phyloP scores from a whole-genome alignment of 1,140 invertebrate genomes.

The Trichoplusia ni region DNA sequence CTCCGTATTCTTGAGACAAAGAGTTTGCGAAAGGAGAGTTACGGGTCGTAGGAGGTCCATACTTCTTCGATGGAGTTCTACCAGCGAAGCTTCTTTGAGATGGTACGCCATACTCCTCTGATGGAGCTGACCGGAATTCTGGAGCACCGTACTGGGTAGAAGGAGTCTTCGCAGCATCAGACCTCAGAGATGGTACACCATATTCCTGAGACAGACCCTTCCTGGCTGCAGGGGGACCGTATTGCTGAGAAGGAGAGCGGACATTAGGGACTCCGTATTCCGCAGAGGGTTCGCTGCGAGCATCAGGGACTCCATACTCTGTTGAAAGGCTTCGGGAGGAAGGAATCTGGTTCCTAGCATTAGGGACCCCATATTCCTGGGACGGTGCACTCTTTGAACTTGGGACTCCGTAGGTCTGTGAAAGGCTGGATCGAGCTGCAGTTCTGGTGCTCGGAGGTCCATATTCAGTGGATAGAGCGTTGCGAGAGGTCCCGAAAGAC shows the following conservation, averaged over 20 bases:
- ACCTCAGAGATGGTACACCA: conserved; percentile 20
- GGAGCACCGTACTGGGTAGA: conserved; percentile 44
- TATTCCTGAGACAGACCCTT: conserved; percentile 44
- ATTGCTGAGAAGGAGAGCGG: conserved; percentile 41
- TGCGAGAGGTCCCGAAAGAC: conserved; percentile 32
- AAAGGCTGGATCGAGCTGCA: conserved; percentile 32
- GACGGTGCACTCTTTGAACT: conserved; percentile 31
- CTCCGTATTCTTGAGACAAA: conserved; percentile 48
- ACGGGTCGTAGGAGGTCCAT: conserved; percentile 39
- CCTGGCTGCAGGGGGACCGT: conserved; percentile 41
- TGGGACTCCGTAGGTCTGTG: conserved; percentile 45
- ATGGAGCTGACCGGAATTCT: conserved; percentile 48
- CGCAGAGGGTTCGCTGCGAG: conserved; percentile 22
- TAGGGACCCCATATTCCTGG: conserved; percentile 48
- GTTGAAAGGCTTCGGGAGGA: conserved; percentile 2
- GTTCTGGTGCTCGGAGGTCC: conserved; percentile 34
- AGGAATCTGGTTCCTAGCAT: conserved; percentile 15
- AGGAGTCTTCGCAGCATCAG: conserved; percentile 38
- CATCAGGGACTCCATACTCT: not conserved
- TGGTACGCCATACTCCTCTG: conserved; percentile 51
- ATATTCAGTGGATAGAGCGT: conserved; percentile 43
- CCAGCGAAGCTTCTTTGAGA: conserved; percentile 46
- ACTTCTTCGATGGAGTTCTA: conserved; percentile 47
- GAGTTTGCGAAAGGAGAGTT: conserved; percentile 31
- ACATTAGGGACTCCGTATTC: conserved; percentile 42